Percentiles rank a stretch among this genome's conserved stretches.
Evolutionary conservation across 1,140 invertebrate species (phyloP).

Genomic region (Tachypleus tridentatus): DNA sequence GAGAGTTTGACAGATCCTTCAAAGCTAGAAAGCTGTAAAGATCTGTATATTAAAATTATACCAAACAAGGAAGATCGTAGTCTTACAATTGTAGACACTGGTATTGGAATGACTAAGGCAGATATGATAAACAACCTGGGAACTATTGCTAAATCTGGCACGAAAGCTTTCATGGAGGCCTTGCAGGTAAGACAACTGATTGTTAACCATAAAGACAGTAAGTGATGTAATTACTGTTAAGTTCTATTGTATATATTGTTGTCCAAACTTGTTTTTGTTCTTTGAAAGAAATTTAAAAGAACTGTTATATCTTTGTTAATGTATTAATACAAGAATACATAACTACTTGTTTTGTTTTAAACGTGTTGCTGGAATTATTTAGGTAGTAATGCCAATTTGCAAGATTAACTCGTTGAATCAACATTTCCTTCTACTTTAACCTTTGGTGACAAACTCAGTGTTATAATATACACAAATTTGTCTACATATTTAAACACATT

Average conservation of each 20-base stretch:
- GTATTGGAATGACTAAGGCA: conserved; percentile 93
- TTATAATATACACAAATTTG: too few relatives aligned
- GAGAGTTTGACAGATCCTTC: conserved; percentile 81
- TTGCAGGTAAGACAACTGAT: conserved; percentile 42
- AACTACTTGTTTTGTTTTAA: too few relatives aligned
- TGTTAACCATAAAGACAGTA: too few relatives aligned
- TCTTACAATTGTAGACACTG: conserved; percentile 81
- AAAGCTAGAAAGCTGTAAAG: conserved; percentile 71
- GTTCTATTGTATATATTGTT: background rate
- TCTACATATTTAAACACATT: too few relatives aligned
- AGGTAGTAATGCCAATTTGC: too few relatives aligned
- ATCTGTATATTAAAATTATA: conserved; percentile 79
- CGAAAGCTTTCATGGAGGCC: conserved; percentile 94
- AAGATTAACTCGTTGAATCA: too few relatives aligned
- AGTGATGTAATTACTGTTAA: too few relatives aligned
- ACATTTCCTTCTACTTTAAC: too few relatives aligned
- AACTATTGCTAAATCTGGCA: conserved; percentile 91
- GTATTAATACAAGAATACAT: too few relatives aligned
- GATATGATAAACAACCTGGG: conserved; percentile 91
- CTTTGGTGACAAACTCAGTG: too few relatives aligned
- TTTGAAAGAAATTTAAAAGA: background rate
- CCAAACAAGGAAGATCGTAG: conserved; percentile 81
- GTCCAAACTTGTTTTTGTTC: too few relatives aligned
- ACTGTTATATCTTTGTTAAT: conserved; percentile 7
- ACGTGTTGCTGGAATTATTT: too few relatives aligned